These are phyloP conservation scores for Oenanthe melanoleuca DNA, from an alignment of 2,113 vertebrate species.

Conservation along the genomic window DNA sequence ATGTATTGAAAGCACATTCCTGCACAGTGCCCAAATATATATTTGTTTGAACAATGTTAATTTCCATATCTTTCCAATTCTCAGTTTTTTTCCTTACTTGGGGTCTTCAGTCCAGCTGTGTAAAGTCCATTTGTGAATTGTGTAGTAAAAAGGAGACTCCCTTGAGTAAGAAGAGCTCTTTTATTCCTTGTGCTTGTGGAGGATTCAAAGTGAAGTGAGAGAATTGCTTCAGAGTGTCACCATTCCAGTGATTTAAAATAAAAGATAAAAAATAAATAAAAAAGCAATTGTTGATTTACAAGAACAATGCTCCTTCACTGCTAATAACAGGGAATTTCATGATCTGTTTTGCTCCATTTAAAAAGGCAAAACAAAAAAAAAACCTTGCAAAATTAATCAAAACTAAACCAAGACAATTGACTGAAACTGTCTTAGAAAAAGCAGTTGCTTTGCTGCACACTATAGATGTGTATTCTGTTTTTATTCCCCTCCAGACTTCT, in stretches of 20 bases:
- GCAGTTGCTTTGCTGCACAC: not conserved
- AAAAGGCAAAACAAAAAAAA: not conserved
- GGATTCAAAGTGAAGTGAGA: constrained; percentile 26
- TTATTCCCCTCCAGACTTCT: constrained; percentile 68
- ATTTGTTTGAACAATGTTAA: not conserved
- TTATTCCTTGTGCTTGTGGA: constrained; percentile 1
- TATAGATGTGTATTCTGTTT: constrained; percentile 38
- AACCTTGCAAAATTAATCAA: not conserved
- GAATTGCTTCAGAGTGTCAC: not conserved
- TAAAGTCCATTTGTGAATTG: constrained; percentile 18
- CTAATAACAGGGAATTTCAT: not conserved
- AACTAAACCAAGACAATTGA: constrained; percentile 29
- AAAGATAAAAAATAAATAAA: not conserved
- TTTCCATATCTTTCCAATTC: not conserved
- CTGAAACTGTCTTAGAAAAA: constrained; percentile 3
- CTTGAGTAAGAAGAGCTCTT: not conserved
- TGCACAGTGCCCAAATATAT: not conserved
- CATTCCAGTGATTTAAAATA: not conserved
- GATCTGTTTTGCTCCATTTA: not conserved
- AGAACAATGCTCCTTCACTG: not conserved
- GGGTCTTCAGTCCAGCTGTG: not conserved
- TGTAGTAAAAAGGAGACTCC: not conserved
- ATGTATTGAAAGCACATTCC: not conserved
- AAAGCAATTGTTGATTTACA: not conserved
- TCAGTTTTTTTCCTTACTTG: not conserved